Evolutionary conservation across 2,113 vertebrate species (phyloP), one percentile per base, ranked within the genome.

Genomic region (Pyrgilauda ruficollis): DNA sequence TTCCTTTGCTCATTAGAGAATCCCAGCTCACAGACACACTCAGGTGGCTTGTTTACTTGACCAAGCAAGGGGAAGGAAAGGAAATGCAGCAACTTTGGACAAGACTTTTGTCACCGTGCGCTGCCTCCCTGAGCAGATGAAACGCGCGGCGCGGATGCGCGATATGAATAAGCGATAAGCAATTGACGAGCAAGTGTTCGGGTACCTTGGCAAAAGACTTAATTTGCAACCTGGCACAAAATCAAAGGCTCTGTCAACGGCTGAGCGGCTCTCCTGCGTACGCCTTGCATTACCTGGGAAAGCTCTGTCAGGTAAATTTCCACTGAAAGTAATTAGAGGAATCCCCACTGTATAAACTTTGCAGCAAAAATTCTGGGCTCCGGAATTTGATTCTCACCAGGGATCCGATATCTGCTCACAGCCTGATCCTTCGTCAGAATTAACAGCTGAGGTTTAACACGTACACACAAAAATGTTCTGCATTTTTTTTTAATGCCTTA

Each of bases 261-360:
- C 95, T 94, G 96, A 95, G 77, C 68, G 15, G 52, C n/a, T 96
- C 33, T 93, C 95, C 96, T 2, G 55, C 91, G 22, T 91, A 68
- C 20, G 87, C 96, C 92, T 95, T 47, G 93, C 59, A 5, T 92
- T 97, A 91, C 97, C 97, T 95, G 97, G 87, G 90, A 96, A 95
- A 83, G 95, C 96, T 73, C 90, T 82, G 95, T 87, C 97, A 97
- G 97, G 96, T 97, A 97, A 97, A 97, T 94, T 97, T 98, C 98
- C 98, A 97, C 95, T 95, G 97, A 97, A 98, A 97, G 97, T 97
- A 97, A 98, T 98, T 98, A 97, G 93, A 97, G 94, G 97, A 96
- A 94, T 97, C 96, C 96, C 97, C 94, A 73, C 89, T n/a, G 96
- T 79, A 97, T 90, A 85, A 90, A 91, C 59, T 95, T 97, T 75